Base-by-base conservation (phyloP, 2,113 vertebrate species). In the Columba janthina region DNA sequence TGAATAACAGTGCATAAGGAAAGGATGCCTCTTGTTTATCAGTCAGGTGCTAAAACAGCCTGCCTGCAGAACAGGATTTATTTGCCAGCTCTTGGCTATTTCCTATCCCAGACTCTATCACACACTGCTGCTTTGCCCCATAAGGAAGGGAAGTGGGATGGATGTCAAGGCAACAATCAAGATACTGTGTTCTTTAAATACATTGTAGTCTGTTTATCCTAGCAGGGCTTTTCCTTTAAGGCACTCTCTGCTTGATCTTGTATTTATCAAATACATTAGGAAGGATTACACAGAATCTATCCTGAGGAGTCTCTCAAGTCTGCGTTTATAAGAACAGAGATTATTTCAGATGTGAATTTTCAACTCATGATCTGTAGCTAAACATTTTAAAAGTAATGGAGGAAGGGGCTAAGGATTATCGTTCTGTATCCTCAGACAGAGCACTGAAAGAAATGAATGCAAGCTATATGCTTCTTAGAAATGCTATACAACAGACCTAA, bases 281-380 rank as follows among this genome's bases (percentile, higher is more conserved):
- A 83, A 74, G 64, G 72, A 80, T 90, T 97, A 67, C 29, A 71
- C 10, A 56, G 26, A 80, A 60, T 62, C 61, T 74, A 54, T 65
- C 61, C 29, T 38, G 20, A 0, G 0, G 48, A 92, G 56, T 31
- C 42, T 88, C 26, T 34, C 5, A 64, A 44, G 11, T 74, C 32
- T 64, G 28, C 26, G 60, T 78, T 70, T 87, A 14, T 82, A 65
- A 82, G 57, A 82, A 36, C 18, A 88, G 54, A 62, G 58, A 50
- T 90, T 54, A 88, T 85, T 94, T 78, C 36, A 79, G 36, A 53
- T 18, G 10, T 70, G 66, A 76, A 21, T 95, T 96, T 94, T 85
- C 10, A 57, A 31, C 15, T 89, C 8, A 29, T 34, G 6, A 4
- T 87, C 32, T 89, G 34, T 62, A 72, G 42, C 15, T 87, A 64